Evolutionary conservation across 2,113 vertebrate species (phyloP).

Genomic region (Sciurus niger): DNA sequence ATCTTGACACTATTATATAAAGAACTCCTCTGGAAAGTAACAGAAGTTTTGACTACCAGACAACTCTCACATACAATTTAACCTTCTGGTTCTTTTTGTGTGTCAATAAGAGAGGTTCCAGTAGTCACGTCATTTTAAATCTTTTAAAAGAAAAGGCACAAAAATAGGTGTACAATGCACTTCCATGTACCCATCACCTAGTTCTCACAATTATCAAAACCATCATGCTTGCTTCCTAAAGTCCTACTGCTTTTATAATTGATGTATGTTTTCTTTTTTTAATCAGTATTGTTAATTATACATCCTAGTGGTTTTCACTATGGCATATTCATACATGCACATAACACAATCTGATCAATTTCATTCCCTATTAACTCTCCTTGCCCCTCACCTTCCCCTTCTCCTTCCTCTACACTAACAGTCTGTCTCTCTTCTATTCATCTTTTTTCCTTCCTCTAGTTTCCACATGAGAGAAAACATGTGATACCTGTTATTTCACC

Average conservation of each 20-base stretch:
- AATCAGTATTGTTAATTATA: background rate
- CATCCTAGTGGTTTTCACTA: background rate
- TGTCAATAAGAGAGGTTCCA: background rate
- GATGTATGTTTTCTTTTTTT: background rate
- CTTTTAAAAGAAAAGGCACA: constrained; percentile 57
- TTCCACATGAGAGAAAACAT: background rate
- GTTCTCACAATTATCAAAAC: constrained; percentile 32
- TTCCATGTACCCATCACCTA: background rate
- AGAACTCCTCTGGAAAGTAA: constrained; percentile 30
- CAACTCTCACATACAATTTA: constrained; percentile 60
- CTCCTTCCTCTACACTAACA: background rate
- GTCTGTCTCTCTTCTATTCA: background rate
- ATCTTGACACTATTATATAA: constrained; percentile 40
- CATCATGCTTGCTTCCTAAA: background rate
- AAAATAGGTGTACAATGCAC: background rate
- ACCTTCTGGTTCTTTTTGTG: background rate
- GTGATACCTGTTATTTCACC: background rate
- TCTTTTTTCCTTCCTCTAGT: background rate
- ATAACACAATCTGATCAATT: background rate
- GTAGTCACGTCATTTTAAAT: constrained; percentile 5
- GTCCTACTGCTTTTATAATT: background rate
- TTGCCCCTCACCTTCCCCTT: background rate
- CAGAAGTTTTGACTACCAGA: constrained; percentile 42
- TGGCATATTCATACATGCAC: background rate
- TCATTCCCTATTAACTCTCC: background rate